Evolutionary conservation across 2,113 vertebrate species (phyloP).

Genomic region (Hippocampus zosterae): DNA sequence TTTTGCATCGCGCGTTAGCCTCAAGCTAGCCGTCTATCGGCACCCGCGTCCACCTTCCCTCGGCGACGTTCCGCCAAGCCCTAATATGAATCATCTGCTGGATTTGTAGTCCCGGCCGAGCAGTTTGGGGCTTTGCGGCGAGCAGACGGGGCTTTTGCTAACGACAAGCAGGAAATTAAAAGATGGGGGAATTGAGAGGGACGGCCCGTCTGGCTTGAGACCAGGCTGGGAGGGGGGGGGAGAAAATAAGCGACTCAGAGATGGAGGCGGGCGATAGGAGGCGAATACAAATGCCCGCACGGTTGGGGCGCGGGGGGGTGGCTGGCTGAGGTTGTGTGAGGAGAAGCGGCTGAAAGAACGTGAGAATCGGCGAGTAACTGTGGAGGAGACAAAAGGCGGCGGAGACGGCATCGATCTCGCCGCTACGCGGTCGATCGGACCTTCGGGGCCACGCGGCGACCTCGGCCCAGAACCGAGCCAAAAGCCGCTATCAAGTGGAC

Average conservation of each 20-base stretch:
- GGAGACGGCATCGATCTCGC: slow-evolving; percentile 62
- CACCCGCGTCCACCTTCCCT: background rate
- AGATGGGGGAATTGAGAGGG: slow-evolving; percentile 49
- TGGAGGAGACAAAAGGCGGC: slow-evolving; percentile 66
- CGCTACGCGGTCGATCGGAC: background rate
- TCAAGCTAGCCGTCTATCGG: background rate
- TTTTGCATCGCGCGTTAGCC: background rate
- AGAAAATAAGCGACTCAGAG: slow-evolving; percentile 65
- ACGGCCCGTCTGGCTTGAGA: slow-evolving; percentile 48
- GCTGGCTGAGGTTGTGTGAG: slow-evolving; percentile 28
- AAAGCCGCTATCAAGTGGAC: background rate
- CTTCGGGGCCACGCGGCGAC: background rate
- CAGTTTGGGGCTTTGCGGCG: slow-evolving; percentile 30
- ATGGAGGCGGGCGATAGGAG: slow-evolving; percentile 57
- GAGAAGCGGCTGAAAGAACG: slow-evolving; percentile 60
- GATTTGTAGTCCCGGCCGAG: slow-evolving; percentile 30
- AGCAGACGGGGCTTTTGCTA: slow-evolving; percentile 56
- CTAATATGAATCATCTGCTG: slow-evolving; percentile 42
- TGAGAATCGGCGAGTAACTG: slow-evolving; percentile 61
- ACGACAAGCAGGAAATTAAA: slow-evolving; percentile 51
- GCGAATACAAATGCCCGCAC: slow-evolving; percentile 69
- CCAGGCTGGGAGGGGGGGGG: slow-evolving; percentile 28
- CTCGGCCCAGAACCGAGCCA: background rate
- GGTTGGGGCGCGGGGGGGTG: slow-evolving; percentile 15
- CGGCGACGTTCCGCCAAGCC: slow-evolving; percentile 24